A percentile compares a stretch with the other conserved stretches of the same genome.
These are phyloP conservation scores for Eupithecia pulchellata DNA, from an alignment of 2,888 invertebrate species.

Conservation along the genomic window DNA sequence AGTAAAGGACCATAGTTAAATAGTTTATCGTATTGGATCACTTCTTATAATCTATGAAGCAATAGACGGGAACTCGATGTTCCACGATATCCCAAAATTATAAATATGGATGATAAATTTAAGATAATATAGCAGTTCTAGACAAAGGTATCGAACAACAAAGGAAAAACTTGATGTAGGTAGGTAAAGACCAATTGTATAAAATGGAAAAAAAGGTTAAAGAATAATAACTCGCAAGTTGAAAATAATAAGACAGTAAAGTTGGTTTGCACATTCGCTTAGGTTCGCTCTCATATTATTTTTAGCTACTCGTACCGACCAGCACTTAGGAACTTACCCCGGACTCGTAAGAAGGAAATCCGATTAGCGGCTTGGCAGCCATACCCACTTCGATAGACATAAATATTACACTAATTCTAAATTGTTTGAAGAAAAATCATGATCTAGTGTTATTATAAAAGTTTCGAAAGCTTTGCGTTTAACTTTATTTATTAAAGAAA, in stretches of 20 bases:
- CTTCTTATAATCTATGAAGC: too few relatives aligned
- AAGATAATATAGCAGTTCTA: neutral
- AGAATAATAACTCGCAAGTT: constrained; percentile 1
- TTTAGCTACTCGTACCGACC: constrained; percentile 15
- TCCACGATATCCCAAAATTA: too few relatives aligned
- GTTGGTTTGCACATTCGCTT: constrained; percentile 3
- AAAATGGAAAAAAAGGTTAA: neutral
- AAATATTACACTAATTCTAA: constrained; percentile 11
- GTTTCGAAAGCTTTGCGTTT: too few relatives aligned
- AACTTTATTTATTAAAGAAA: too few relatives aligned
- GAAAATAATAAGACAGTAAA: neutral
- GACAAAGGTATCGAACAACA: neutral
- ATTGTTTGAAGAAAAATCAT: neutral
- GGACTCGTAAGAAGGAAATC: constrained; percentile 28
- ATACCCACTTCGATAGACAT: constrained; percentile 17
- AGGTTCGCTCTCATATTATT: constrained; percentile 7
- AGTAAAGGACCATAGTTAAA: too few relatives aligned
- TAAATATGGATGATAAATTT: neutral
- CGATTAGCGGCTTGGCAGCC: constrained; percentile 18
- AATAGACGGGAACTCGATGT: too few relatives aligned
- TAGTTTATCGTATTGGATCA: too few relatives aligned
- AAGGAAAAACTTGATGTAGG: neutral
- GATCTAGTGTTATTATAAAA: neutral
- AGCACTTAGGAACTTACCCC: constrained; percentile 24
- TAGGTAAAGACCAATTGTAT: neutral